Evolutionary conservation across 2,888 invertebrate species (phyloP).

Genomic region (Molanna angustata): DNA sequence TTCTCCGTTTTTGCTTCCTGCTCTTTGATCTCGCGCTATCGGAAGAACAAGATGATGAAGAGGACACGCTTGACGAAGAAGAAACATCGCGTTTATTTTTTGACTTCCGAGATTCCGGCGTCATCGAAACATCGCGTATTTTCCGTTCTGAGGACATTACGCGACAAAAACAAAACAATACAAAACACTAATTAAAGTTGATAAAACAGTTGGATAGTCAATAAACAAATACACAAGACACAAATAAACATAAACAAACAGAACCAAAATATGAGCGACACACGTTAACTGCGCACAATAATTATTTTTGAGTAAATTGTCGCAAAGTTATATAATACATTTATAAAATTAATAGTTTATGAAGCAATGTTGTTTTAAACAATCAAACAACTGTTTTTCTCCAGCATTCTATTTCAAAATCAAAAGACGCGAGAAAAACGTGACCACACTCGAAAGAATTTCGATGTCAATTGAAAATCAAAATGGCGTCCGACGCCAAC

Average conservation of each 20-base stretch:
- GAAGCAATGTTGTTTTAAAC: too few species aligned
- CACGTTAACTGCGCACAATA: background rate
- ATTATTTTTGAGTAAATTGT: background rate
- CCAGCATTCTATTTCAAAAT: background rate
- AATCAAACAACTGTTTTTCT: too few species aligned
- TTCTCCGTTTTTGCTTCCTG: background rate
- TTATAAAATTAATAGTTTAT: too few species aligned
- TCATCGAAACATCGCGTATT: background rate
- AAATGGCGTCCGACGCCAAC: slow-evolving; percentile 1
- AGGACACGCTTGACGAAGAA: background rate
- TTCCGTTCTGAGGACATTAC: background rate
- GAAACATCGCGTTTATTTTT: background rate
- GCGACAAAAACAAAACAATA: too few species aligned
- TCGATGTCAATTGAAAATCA: slow-evolving; percentile 6
- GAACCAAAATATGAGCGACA: too few species aligned
- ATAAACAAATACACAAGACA: too few species aligned
- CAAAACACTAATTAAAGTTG: too few species aligned
- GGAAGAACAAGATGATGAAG: background rate
- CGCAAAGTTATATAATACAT: background rate
- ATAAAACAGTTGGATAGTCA: too few species aligned
- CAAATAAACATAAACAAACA: too few species aligned
- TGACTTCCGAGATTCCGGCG: background rate
- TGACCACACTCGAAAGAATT: background rate
- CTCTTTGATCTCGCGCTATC: background rate
- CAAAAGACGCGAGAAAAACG: background rate